Evolutionary conservation across 2,113 vertebrate species (phyloP).

Genomic region (Vireo altiloquus): DNA sequence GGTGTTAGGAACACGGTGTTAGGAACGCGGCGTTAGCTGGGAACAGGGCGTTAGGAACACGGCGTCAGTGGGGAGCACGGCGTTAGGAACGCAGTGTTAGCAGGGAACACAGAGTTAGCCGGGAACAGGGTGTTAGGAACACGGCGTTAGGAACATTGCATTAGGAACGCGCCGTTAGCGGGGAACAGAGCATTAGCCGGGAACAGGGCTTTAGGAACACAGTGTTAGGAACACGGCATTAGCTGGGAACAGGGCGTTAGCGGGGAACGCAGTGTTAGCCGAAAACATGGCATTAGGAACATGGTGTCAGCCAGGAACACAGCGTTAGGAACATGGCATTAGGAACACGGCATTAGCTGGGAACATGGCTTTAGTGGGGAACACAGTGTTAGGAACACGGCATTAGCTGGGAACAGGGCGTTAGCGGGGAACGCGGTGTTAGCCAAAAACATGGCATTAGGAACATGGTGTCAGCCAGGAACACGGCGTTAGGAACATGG

Average conservation of each 20-base stretch:
- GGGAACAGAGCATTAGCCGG: rapidly evolving
- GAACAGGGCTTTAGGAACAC: not conserved
- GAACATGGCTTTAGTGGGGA: not conserved
- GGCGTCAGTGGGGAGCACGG: not conserved
- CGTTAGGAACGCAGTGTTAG: not conserved
- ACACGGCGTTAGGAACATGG: not conserved
- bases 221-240: not conserved
- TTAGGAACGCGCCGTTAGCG: not conserved
- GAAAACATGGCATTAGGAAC: not conserved
- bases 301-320: not conserved
- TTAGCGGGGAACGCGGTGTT: not conserved
- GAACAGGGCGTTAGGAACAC: not conserved
- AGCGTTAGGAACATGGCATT: too few relatives aligned
- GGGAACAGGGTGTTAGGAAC: not conserved
- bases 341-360: not conserved
- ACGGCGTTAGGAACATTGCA: too few relatives aligned
- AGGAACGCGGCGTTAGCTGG: not conserved
- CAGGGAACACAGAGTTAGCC: not conserved
- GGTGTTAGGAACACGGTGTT: not conserved
- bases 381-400: too few relatives aligned
- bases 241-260: not conserved
- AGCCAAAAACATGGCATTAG: not conserved
- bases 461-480: not conserved
- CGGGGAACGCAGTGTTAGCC: too few relatives aligned
- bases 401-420: not conserved